Conservation (phyloP, 2,888 invertebrate genomes). For the Julus scanicus region DNA sequence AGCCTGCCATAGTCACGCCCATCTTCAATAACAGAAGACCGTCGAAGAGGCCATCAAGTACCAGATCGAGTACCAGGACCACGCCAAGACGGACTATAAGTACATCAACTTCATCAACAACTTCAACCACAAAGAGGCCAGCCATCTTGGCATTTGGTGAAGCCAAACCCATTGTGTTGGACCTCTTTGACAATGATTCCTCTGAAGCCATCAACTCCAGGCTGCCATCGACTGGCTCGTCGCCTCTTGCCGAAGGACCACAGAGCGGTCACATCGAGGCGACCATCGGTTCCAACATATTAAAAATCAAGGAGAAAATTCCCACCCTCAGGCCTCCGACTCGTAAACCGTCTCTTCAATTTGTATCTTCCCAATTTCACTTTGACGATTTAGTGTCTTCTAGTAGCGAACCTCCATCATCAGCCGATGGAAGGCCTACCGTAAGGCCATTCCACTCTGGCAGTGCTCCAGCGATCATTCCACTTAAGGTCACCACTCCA, state of each 20-base stretch:
- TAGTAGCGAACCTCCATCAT: background rate
- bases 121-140: background rate
- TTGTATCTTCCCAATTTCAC: conserved; percentile 24
- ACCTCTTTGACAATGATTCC: conserved; percentile 13
- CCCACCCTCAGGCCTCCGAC: background rate
- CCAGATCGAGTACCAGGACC: conserved; percentile 9
- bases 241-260: background rate
- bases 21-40: conserved; percentile 10
- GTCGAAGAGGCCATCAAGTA: background rate
- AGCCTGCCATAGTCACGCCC: background rate
- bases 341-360: conserved; percentile 46
- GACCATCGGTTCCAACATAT: conserved; percentile 46
- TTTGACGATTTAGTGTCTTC: conserved; percentile 41
- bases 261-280: background rate
- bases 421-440: background rate
- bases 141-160: conserved; percentile 49
- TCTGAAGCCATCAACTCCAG: conserved; percentile 6
- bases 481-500: background rate
- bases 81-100: conserved; percentile 2
- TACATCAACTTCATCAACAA: background rate
- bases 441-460: background rate
- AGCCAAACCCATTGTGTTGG: conserved; percentile 51
- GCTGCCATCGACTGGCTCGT: background rate
- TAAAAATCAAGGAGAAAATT: conserved; percentile 45
- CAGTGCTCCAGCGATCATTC: background rate